Base-by-base conservation (phyloP, 2,113 vertebrate species). In the Xiphias gladius region DNA sequence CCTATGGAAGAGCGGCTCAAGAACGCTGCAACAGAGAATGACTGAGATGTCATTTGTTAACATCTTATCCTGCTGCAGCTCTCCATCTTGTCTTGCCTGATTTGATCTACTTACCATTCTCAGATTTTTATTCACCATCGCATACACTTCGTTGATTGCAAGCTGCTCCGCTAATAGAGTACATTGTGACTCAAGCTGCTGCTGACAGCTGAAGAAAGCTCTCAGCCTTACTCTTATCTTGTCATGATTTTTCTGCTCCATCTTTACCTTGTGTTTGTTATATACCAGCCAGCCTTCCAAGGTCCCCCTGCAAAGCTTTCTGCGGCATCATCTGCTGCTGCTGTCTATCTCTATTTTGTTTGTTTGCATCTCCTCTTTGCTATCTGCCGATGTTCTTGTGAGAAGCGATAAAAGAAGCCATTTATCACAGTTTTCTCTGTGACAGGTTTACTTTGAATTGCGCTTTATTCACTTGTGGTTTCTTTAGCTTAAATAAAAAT, bases 21-120 rank as follows among this genome's bases (percentile, higher is more conserved):
- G 79, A 35, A 91, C 66, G 85, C 78, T 19, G 86, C 59, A 79
- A 22, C 80, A 76, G 82, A 82, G 75, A 85, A 75, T 81, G 90
- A 93, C 88, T 80, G 85, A 91, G 83, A 89, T 50, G 77, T 88
- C 85, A 85, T 77, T 86, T 79, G 76, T 78, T 79, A 90, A 80
- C 59, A 71, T 91, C 76, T 90, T 78, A 58, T 78, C 76, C 24
- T 71, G 78, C 61, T 28, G 71, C 74, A 48, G 65, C 76, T 85
- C 85, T 82, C 64, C 80, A 62, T 82, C 72, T 72, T 80, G 55
- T 80, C 72, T 54, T n/a, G 63, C 58, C 71, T 75, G 77, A 89
- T 86, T 88, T 83, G 79, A 86, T 92, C 82, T 79, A 64, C 77
- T 83, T 86, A 76, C 30, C 43, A 46, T 63, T 67, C 59, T 72